A percentile compares a stretch with the other conserved stretches of the same genome.
Evolutionary conservation across 2,888 invertebrate genomes (phyloP).

Genomic region (Poecilus cupreus): DNA sequence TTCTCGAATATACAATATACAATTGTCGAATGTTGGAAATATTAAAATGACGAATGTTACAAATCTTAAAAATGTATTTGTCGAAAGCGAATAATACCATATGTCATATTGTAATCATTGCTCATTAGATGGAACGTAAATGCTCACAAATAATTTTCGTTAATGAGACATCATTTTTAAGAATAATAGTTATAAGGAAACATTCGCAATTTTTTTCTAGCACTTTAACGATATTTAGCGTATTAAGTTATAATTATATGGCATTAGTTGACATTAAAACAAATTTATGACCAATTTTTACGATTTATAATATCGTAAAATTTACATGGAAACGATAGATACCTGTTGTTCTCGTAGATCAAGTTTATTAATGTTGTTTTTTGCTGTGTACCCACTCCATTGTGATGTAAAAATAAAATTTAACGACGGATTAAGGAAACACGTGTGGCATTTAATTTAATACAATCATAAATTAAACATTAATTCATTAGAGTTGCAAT

Average conservation of each 20-base stretch:
- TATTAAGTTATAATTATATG: slow-evolving; percentile 26
- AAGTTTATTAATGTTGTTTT: slow-evolving; percentile 19
- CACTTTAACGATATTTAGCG: neutral
- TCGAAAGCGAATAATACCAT: no score
- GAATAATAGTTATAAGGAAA: no score
- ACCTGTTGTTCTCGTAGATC: slow-evolving; percentile 10
- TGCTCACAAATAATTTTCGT: no score
- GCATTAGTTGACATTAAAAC: slow-evolving; percentile 25
- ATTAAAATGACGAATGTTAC: no score
- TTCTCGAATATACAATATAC: no score
- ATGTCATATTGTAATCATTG: no score
- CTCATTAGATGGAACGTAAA: no score
- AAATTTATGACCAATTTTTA: slow-evolving; percentile 35
- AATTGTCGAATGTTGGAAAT: no score
- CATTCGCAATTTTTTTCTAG: neutral
- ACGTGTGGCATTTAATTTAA: slow-evolving; percentile 22
- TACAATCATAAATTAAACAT: slow-evolving; percentile 6
- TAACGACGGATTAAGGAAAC: slow-evolving; percentile 31
- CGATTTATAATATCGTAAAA: slow-evolving; percentile 34
- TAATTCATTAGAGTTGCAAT: slow-evolving; percentile 13
- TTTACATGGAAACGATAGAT: neutral
- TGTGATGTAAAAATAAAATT: slow-evolving; percentile 2
- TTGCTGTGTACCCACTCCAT: neutral
- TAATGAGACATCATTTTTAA: no score
- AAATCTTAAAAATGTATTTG: no score